These are phyloP conservation scores for Melanerpes formicivorus DNA, from an alignment of 2,113 vertebrate genomes.

Conservation along the genomic window DNA sequence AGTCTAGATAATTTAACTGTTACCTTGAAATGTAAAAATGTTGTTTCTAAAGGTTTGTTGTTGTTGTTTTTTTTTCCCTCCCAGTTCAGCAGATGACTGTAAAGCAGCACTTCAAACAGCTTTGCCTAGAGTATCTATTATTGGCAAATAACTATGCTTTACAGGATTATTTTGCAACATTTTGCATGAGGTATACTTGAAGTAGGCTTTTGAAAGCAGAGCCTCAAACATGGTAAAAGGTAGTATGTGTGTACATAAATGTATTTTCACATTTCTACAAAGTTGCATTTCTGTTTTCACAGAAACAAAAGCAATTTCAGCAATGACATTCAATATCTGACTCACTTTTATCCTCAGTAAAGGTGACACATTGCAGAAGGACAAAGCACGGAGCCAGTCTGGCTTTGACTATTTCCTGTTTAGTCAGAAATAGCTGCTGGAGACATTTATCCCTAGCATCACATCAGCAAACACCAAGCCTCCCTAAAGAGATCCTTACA, in stretches of 20 bases:
- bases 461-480: background rate
- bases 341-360: background rate
- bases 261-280: background rate
- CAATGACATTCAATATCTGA: conserved; percentile 16
- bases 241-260: background rate
- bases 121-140: conserved; percentile 42
- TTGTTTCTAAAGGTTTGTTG: conserved; percentile 1
- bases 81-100: conserved; percentile 26
- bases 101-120: conserved; percentile 37
- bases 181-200: conserved; percentile 3
- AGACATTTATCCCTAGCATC: background rate
- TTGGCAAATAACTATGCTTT: conserved; percentile 36
- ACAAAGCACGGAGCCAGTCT: background rate
- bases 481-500: background rate
- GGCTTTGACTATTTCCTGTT: conserved; percentile 31
- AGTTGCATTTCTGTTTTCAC: background rate
- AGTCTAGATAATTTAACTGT: conserved; percentile 33
- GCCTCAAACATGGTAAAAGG: background rate
- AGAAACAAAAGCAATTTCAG: conserved; percentile 23
- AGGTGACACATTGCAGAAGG: conserved; percentile 19
- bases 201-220: conserved; percentile 12
- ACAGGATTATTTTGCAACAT: conserved; percentile 19
- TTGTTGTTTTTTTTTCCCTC: background rate
- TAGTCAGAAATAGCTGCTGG: conserved; percentile 2
- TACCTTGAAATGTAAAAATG: conserved; percentile 32